These are phyloP conservation scores for Diarsia rubi DNA, from an alignment of 2,888 invertebrate species.

Conservation along the genomic window DNA sequence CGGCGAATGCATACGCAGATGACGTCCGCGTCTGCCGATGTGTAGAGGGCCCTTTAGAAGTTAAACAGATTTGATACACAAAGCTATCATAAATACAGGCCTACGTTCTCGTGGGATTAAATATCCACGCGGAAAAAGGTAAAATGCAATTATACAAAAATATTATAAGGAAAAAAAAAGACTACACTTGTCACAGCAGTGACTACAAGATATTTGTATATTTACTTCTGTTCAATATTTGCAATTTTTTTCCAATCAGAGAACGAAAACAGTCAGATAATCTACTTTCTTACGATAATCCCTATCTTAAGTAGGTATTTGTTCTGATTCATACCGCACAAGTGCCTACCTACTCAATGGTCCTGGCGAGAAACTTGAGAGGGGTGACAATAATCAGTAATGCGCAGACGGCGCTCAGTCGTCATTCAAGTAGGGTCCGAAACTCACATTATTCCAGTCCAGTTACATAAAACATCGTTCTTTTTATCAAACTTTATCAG, in stretches of 20 bases:
- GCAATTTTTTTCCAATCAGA: background rate
- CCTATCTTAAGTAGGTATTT: no score
- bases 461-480: background rate
- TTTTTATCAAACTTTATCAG: background rate
- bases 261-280: background rate
- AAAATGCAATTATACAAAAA: no score
- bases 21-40: no score
- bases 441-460: conserved; percentile 5
- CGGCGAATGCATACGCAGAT: no score
- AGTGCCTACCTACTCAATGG: conserved; percentile 7
- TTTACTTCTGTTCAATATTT: background rate
- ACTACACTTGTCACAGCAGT: background rate
- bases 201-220: background rate
- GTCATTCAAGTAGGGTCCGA: conserved; percentile 11
- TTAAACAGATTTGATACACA: no score
- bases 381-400: conserved; percentile 28
- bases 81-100: no score
- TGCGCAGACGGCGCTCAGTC: conserved; percentile 26
- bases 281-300: background rate
- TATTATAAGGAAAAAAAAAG: no score
- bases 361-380: conserved; percentile 42
- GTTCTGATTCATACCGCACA: conserved; percentile 19
- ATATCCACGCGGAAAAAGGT: no score
- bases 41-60: no score
- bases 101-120: no score